Percentiles rank a stretch among this genome's conserved stretches.
These are phyloP conservation scores for Apamea crenata DNA, from an alignment of 2,888 invertebrate genomes.

Conservation along the genomic window DNA sequence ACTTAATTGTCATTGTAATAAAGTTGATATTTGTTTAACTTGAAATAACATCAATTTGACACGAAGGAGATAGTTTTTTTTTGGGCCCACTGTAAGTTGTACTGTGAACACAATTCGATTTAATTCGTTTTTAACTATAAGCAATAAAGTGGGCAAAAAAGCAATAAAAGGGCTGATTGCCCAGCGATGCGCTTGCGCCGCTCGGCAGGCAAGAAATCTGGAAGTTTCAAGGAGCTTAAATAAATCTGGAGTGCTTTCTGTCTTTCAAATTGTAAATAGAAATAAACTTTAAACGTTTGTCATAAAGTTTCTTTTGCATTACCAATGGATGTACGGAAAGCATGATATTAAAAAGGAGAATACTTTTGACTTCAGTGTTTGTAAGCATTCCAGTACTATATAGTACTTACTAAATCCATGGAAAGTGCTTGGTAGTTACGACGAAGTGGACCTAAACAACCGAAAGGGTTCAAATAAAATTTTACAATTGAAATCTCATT, in stretches of 20 bases:
- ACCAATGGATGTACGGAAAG: too few relatives aligned
- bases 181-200: not conserved
- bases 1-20: too few relatives aligned
- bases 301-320: not conserved
- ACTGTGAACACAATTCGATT: not conserved
- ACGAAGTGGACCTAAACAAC: not conserved
- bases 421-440: not conserved
- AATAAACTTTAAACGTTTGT: not conserved
- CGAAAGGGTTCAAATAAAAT: not conserved
- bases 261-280: not conserved
- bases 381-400: not conserved
- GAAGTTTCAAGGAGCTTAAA: not conserved
- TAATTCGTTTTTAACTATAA: not conserved
- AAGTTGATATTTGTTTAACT: too few relatives aligned
- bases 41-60: too few relatives aligned
- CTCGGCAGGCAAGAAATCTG: not conserved
- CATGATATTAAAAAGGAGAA: not conserved
- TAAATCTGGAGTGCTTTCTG: not conserved
- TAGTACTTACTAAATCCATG: not conserved
- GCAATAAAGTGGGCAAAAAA: not conserved
- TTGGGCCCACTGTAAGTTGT: too few relatives aligned
- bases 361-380: not conserved
- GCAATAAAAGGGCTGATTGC: not conserved
- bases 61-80: too few relatives aligned
- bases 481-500: not conserved